These are phyloP conservation scores for Tor tambroides DNA, from an alignment of 2,113 vertebrate species.

Conservation along the genomic window DNA sequence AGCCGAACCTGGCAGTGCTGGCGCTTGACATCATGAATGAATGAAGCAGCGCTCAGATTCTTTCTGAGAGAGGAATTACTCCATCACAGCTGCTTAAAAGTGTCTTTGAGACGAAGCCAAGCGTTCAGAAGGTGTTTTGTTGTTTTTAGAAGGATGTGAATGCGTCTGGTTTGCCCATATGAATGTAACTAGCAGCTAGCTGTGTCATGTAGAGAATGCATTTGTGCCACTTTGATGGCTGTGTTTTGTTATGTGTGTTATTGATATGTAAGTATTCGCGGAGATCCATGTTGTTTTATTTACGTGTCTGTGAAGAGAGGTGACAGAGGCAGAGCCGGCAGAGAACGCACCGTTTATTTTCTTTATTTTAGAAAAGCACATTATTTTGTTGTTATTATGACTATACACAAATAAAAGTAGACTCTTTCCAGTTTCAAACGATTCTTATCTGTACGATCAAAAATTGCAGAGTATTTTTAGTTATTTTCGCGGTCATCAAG, in stretches of 20 bases:
- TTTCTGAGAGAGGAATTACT: not conserved
- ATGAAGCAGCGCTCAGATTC: not conserved
- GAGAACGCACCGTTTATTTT: no score
- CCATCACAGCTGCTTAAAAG: not conserved
- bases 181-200: not conserved
- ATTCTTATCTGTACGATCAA: no score
- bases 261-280: no score
- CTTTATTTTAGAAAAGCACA: no score
- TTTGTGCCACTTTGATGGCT: not conserved
- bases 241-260: not conserved
- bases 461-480: no score
- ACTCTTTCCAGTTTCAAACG: no score
- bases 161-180: not conserved
- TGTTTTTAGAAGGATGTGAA: not conserved
- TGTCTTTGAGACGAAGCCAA: not conserved
- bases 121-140: not conserved
- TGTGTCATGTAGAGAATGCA: not conserved
- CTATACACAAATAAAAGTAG: no score
- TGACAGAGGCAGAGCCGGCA: no score
- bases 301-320: no score
- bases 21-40: not conserved
- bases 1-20: not conserved
- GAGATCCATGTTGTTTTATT: no score
- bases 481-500: no score
- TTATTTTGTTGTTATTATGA: no score